Evolutionary conservation across 2,888 invertebrate species (phyloP).

Genomic region (Thereva unica): DNA sequence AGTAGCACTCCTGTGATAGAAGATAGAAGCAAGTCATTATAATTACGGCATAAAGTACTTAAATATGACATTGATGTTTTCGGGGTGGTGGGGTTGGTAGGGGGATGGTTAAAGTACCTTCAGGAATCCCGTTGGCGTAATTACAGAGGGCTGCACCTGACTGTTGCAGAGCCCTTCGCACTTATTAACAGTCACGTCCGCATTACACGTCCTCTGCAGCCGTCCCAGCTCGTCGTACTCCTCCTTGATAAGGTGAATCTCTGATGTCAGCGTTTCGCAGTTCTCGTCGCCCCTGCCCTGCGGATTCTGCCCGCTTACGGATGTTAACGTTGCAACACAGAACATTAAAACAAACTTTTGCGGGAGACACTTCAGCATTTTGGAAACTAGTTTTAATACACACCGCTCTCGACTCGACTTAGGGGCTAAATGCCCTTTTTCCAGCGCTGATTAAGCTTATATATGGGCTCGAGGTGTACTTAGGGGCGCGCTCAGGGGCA

Average conservation of each 20-base stretch:
- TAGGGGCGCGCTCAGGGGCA: no score
- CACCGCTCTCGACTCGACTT: background rate
- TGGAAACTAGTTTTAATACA: background rate
- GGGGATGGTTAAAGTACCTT: conserved; percentile 59
- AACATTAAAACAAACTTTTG: conserved; percentile 28
- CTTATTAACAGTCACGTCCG: conserved; percentile 87
- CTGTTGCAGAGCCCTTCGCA: conserved; percentile 92
- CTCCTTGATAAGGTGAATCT: conserved; percentile 89
- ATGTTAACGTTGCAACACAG: background rate
- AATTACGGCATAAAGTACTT: conserved; percentile 1
- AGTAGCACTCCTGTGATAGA: conserved; percentile 75
- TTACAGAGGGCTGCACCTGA: conserved; percentile 88
- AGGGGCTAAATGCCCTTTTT: conserved; percentile 15
- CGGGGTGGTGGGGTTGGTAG: background rate
- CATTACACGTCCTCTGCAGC: conserved; percentile 83
- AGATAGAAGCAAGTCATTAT: background rate
- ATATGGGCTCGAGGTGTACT: background rate
- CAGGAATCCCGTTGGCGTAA: conserved; percentile 84
- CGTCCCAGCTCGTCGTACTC: conserved; percentile 87
- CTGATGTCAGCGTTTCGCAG: conserved; percentile 84
- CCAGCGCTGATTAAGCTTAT: conserved; percentile 1
- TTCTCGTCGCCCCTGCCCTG: conserved; percentile 66
- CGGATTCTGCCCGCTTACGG: conserved; percentile 14
- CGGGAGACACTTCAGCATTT: conserved; percentile 16
- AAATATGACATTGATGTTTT: background rate